Percentiles rank a stretch among this genome's conserved stretches.
These are phyloP conservation scores for Oplegnathus fasciatus DNA, from an alignment of 2,113 vertebrate genomes.

Conservation along the genomic window DNA sequence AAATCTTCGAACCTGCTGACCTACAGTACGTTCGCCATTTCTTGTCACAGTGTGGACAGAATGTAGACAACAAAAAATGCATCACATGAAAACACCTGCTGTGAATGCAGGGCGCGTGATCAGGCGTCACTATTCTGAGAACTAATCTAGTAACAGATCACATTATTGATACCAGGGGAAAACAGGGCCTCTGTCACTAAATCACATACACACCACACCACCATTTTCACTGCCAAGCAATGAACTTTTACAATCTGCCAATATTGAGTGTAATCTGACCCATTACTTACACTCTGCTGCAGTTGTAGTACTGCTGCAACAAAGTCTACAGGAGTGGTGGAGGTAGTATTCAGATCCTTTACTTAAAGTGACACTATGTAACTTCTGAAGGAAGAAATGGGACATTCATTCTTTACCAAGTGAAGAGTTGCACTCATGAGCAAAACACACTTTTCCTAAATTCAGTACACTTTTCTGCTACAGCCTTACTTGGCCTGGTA, in stretches of 20 bases:
- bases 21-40: background rate
- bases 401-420: background rate
- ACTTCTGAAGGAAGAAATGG: background rate
- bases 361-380: background rate
- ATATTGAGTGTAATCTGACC: background rate
- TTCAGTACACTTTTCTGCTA: background rate
- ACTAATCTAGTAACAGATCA: constrained; percentile 1
- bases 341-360: constrained; percentile 1
- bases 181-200: background rate
- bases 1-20: constrained; percentile 17
- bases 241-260: background rate
- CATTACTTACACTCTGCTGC: background rate
- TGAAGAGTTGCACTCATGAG: background rate
- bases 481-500: background rate
- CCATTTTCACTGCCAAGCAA: background rate
- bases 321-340: background rate
- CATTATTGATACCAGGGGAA: constrained; percentile 25
- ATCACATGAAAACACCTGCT: constrained; percentile 4
- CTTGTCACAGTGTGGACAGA: background rate
- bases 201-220: constrained; percentile 1
- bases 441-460: background rate
- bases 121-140: constrained; percentile 1
- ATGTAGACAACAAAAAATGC: background rate
- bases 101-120: background rate
- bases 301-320: background rate